These are phyloP conservation scores for Halocynthia aurantium DNA, from an alignment of 23 tunicate genomes.

Conservation along the genomic window DNA sequence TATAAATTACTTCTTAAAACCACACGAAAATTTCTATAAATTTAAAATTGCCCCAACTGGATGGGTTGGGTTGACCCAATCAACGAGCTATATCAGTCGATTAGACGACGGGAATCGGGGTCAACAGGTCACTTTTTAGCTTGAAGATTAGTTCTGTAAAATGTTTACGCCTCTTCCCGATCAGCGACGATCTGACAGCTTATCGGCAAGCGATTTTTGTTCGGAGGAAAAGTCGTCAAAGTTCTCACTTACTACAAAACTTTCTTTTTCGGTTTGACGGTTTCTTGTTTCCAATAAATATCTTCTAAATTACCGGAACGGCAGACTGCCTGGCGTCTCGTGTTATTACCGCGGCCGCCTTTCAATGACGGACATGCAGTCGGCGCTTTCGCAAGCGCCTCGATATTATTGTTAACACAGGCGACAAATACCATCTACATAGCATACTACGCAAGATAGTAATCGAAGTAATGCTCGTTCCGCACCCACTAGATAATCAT, in stretches of 20 bases:
- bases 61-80: too few relatives aligned
- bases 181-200: not conserved
- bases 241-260: constrained; percentile 9
- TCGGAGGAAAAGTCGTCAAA: constrained; percentile 1
- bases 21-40: too few relatives aligned
- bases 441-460: too few relatives aligned
- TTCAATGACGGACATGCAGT: not conserved
- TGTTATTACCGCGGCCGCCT: constrained; percentile 15
- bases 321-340: constrained; percentile 20
- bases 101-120: not conserved
- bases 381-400: not conserved
- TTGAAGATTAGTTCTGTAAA: not conserved
- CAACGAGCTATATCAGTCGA: too few relatives aligned
- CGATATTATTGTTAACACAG: constrained; percentile 8
- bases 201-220: not conserved
- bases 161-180: not conserved
- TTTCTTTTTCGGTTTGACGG: constrained; percentile 21
- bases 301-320: constrained; percentile 14
- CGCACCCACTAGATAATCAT: too few relatives aligned
- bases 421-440: not conserved
- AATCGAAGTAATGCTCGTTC: too few relatives aligned
- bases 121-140: not conserved
- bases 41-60: too few relatives aligned
- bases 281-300: constrained; percentile 21
- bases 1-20: too few relatives aligned